phyloP scores from a whole-genome alignment of 2,113 vertebrate genomes.

The Corvus cornix region DNA sequence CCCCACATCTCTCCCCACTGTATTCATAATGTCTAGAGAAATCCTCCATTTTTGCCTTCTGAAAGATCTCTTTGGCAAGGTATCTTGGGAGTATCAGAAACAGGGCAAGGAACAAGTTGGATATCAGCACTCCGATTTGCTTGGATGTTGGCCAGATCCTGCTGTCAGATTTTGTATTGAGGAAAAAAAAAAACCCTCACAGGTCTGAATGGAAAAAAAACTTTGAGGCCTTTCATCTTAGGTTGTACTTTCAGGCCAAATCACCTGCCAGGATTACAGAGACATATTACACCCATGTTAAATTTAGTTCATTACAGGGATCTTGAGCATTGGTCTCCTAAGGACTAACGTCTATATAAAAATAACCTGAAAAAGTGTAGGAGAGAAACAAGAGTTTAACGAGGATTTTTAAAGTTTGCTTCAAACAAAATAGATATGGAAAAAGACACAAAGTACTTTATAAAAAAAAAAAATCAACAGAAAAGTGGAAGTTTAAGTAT shows the following conservation, averaged over 20 bases:
- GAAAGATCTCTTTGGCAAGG: not conserved
- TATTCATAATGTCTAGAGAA: not conserved
- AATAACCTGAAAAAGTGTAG: not conserved
- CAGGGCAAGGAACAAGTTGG: not conserved
- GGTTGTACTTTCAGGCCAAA: not conserved
- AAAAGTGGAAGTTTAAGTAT: not conserved
- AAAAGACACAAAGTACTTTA: not conserved
- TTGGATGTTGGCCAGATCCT: not conserved
- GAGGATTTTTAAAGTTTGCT: not conserved
- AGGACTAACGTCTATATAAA: not conserved
- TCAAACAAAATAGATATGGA: not conserved
- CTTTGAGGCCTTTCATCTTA: not conserved
- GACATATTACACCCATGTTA: not conserved
- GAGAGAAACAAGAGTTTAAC: not conserved
- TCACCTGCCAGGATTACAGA: not conserved
- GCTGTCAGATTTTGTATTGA: not conserved
- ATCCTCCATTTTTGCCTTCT: not conserved
- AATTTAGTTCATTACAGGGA: not conserved
- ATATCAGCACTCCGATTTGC: not conserved
- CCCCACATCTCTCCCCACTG: not conserved
- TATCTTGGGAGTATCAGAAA: not conserved
- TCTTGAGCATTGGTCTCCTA: not conserved
- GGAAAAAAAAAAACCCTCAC: not conserved
- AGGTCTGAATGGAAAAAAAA: not conserved
- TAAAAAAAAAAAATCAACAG: too few relatives aligned